Evolutionary conservation across 1,140 invertebrate genomes (phyloP), one percentile per base, ranked within the genome.

Genomic region (Drosophila cardini): DNA sequence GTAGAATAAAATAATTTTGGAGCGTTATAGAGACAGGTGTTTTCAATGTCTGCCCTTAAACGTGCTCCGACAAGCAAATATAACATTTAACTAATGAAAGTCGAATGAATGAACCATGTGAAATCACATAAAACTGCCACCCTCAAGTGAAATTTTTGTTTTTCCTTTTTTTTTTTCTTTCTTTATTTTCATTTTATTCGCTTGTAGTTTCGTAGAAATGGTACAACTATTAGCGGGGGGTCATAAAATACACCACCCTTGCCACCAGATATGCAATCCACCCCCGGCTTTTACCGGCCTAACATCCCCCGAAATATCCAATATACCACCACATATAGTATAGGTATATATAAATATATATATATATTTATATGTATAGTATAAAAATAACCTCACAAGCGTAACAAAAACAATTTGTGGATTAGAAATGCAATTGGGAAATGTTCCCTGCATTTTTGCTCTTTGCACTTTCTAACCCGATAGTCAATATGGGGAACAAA

Each of bases 51-150:
- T 40, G 15, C 57, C 57, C 43, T 26, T 32, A 57, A 7, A 42
- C 21, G 10, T 10, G 21, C n/a, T 40, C 2, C 38, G 6, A 40
- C 34, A 21, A 32, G 45, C 45, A 50, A 50, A 50, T 50, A 9
- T 5, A 50, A 34, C 30, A 30, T 34, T 30, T 34, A 34, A 52
- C 26, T 52, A 52, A 52, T 10, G 40, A 36, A 58, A 67, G 62
- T 67, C 62, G 46, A 57, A 43, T 30, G 52, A n/a, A n/a, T 10
- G 50, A 65, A 42, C 52, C 43, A 52, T 42, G 43, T 42, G 46
- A 60, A 72, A 67, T 72, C 70, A 65, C 61, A 71, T 71, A 56
- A 56, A 42, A 67, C 11, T 67, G 70, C 63, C 70, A 72, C 70
- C 70, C 70, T 67, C 16, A 21, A 57, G 55, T 56, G 18, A 56